These are phyloP conservation scores for Alces alces DNA, from an alignment of 2,113 vertebrate species.

Conservation along the genomic window DNA sequence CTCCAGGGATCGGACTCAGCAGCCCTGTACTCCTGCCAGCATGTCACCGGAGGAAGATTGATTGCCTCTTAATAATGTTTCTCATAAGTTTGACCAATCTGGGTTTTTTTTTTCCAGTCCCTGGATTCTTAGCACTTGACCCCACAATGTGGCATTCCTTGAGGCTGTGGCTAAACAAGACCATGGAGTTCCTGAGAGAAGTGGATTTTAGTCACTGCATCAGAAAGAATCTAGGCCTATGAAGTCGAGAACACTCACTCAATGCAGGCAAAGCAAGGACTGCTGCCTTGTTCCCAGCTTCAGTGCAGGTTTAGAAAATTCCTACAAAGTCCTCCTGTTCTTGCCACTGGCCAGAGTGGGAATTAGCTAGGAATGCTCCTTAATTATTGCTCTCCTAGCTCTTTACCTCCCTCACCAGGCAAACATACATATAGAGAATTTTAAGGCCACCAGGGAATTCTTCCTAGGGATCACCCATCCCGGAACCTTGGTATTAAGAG, in stretches of 20 bases:
- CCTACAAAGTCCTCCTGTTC: no score
- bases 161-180: background rate
- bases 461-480: background rate
- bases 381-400: background rate
- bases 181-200: background rate
- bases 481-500: background rate
- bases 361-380: background rate
- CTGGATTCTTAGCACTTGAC: conserved; percentile 29
- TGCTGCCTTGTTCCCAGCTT: rapidly evolving
- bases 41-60: conserved; percentile 54
- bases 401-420: background rate
- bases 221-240: background rate
- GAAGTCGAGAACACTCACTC: background rate
- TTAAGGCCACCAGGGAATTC: background rate
- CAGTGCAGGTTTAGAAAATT: background rate
- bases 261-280: background rate
- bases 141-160: conserved; percentile 1
- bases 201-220: background rate
- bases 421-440: background rate
- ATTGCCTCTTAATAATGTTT: conserved; percentile 67
- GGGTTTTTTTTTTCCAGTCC: background rate
- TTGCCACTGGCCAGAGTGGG: background rate
- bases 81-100: conserved; percentile 46
- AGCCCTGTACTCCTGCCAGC: conserved; percentile 15
- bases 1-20: background rate